Conservation (phyloP, 2,797 vertebrate species). For the Neosalanx taihuensis region DNA sequence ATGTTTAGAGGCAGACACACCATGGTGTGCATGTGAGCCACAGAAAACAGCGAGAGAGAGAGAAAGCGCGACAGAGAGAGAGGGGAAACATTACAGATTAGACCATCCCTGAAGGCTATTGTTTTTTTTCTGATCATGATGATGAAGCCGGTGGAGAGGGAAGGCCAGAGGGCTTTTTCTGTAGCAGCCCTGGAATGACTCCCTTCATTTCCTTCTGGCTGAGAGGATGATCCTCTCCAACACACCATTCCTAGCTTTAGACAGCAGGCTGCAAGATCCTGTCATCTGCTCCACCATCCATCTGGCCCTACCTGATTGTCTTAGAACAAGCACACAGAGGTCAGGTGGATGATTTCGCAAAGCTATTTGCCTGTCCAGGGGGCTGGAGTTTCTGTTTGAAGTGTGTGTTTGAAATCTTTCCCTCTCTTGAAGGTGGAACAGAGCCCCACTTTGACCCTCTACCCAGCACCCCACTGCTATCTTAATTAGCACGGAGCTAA, state of each 20-base stretch:
- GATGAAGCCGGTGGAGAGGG: constrained; percentile 70
- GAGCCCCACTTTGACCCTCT: constrained; percentile 56
- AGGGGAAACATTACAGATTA: constrained; percentile 33
- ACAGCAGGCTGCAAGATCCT: constrained; percentile 60
- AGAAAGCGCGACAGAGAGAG: too few species aligned
- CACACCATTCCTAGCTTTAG: constrained; percentile 65
- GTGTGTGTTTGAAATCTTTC: constrained; percentile 11
- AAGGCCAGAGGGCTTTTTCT: constrained; percentile 69
- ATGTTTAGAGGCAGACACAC: constrained; percentile 17
- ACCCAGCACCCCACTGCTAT: constrained; percentile 54
- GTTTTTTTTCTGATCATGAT: constrained; percentile 66
- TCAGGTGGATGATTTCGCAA: constrained; percentile 48
- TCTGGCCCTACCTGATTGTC: constrained; percentile 58
- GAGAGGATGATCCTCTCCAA: constrained; percentile 52
- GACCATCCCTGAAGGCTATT: constrained; percentile 67
- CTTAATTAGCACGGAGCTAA: constrained; percentile 73
- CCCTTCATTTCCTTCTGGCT: constrained; percentile 47
- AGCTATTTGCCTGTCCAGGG: constrained; percentile 63
- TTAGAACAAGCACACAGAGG: constrained; percentile 1
- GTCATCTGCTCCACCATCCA: constrained; percentile 40
- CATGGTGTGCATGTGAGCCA: constrained; percentile 36
- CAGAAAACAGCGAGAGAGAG: neutral
- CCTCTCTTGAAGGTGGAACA: constrained; percentile 50
- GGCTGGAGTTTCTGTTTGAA: constrained; percentile 17
- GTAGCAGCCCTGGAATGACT: constrained; percentile 46